These are phyloP conservation scores for Gnathonemus longibarbis DNA, from an alignment of 2,113 vertebrate genomes.

Conservation along the genomic window DNA sequence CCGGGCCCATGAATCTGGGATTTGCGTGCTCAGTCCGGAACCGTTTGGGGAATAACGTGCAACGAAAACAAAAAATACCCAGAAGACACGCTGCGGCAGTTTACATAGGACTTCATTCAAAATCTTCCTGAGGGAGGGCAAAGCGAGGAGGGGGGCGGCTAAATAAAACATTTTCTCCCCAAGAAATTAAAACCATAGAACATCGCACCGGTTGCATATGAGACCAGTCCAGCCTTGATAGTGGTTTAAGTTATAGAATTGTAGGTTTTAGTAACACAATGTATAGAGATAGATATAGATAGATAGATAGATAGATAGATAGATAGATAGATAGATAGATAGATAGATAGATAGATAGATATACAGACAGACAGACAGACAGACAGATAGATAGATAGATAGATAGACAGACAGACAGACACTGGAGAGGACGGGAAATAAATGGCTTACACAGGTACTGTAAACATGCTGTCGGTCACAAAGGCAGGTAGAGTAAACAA, in stretches of 20 bases:
- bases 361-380: too few relatives aligned
- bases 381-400: too few relatives aligned
- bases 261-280: not conserved
- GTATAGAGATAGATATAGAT: not conserved
- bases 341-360: too few relatives aligned
- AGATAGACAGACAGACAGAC: too few relatives aligned
- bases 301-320: too few relatives aligned
- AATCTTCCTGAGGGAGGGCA: not conserved
- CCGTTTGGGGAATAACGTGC: not conserved
- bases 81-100: not conserved
- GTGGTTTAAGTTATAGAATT: not conserved
- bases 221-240: not conserved
- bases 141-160: not conserved
- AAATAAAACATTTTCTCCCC: not conserved
- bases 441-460: too few relatives aligned
- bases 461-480: too few relatives aligned
- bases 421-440: too few relatives aligned
- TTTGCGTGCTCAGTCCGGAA: conserved; percentile 7
- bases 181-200: not conserved
- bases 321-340: too few relatives aligned
- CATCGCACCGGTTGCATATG: not conserved
- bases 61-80: not conserved
- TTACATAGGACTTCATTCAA: not conserved
- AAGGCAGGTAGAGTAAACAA: not conserved
- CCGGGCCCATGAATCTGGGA: not conserved